phyloP scores from a whole-genome alignment of 2,888 invertebrate species.

The Coelopa pilipes region DNA sequence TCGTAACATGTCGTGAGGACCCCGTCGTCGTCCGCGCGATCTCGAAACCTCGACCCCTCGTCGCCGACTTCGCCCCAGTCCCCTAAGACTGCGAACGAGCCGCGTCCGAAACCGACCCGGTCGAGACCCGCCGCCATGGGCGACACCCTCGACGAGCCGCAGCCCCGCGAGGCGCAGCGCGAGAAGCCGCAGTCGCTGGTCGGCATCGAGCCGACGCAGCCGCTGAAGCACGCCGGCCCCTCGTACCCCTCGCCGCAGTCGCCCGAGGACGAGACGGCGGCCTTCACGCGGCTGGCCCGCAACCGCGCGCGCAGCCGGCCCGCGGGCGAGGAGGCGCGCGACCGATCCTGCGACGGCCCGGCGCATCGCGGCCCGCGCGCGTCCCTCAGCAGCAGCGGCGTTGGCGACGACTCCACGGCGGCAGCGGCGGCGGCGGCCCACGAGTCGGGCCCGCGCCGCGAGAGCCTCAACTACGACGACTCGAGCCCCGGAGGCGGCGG shows the following conservation, averaged over 20 bases:
- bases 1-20: too few species aligned
- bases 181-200: slow-evolving; percentile 61
- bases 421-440: not conserved
- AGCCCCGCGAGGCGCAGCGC: slow-evolving; percentile 47
- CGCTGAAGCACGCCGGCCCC: slow-evolving; percentile 36
- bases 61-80: not conserved
- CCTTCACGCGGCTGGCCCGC: slow-evolving; percentile 44
- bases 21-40: too few species aligned
- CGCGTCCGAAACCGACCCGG: not conserved
- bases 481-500: slow-evolving; percentile 53
- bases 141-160: slow-evolving; percentile 34
- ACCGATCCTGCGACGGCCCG: slow-evolving; percentile 55
- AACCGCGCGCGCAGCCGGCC: slow-evolving; percentile 56
- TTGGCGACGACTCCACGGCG: not conserved
- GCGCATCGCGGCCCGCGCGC: slow-evolving; percentile 41
- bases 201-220: slow-evolving; percentile 49
- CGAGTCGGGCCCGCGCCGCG: slow-evolving; percentile 54
- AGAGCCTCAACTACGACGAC: slow-evolving; percentile 57
- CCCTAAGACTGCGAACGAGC: not conserved
- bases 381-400: slow-evolving; percentile 40
- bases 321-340: slow-evolving; percentile 50
- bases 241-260: not conserved
- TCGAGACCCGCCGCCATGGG: slow-evolving; percentile 37
- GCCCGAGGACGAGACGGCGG: not conserved
- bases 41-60: too few species aligned